Base-by-base conservation (phyloP, 2,888 invertebrate species). In the Xestia rhomboidea region DNA sequence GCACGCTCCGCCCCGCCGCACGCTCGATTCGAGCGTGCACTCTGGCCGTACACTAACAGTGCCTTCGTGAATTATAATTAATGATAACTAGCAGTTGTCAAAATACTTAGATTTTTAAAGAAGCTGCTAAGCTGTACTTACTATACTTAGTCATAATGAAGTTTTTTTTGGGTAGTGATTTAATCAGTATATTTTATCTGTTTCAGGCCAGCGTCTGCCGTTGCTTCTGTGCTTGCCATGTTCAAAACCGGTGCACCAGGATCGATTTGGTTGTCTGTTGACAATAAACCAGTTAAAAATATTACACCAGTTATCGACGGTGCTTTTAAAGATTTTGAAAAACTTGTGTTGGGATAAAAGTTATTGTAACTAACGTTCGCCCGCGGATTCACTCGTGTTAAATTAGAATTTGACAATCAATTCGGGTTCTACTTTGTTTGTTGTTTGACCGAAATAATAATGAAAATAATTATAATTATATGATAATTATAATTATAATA, bases 121-220 rank as follows among this genome's bases (percentile, higher is more conserved):
- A n/a, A 38, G 38, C 21, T 38, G 6, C 24, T 1, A 27, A 57
- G 13, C 10, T 10, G 18, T 54, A 18, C 8, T n/a, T n/a, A 6
- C n/a, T n/a, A n/a, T n/a, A n/a, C 5, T n/a, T 34, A n/a, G 38
- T 21, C 1, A 34, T 18, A 11, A 13, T 15, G 11, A 0, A 18
- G 21, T n/a, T 11, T 30, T 15, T 10, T 41, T 41, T 71, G 27
- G 60, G 8, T 8, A 15, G 41, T 68, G 4, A 57, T 30, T 21
- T 41, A 30, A 71, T 51, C 24, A 11, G 1, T 24, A n/a, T n/a
- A 34, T n/a, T n/a, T 62, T 34, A n/a, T 54, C 18, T 30, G 30
- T 80, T 68, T 83, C 85, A 92, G 92, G 69, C 86, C 89, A 0
- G 89, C 89, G 21, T 89, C 87, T 13, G 90, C 89, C 8, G 89